Evolutionary conservation across 2,113 vertebrate species (phyloP).

Genomic region (Chaenocephalus aceratus): DNA sequence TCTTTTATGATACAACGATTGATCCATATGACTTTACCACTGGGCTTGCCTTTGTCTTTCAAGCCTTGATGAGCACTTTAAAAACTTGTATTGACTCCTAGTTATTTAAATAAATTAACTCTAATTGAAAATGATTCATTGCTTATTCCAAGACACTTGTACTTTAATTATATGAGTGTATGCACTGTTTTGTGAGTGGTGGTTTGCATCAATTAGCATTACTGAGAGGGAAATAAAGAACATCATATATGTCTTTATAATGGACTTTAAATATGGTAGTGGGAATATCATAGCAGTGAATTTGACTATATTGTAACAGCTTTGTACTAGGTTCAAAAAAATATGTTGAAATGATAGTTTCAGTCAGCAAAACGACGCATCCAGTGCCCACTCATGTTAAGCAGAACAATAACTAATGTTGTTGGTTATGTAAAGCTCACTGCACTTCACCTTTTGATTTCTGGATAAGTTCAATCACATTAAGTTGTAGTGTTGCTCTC

Average conservation of each 20-base stretch:
- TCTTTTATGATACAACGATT: no score
- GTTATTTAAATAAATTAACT: background rate
- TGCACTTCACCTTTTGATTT: conserved; percentile 39
- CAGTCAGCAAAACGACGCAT: background rate
- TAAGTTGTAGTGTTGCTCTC: conserved; percentile 40
- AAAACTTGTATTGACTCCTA: no score
- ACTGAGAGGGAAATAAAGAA: background rate
- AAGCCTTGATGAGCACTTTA: background rate
- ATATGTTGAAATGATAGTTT: conserved; percentile 7
- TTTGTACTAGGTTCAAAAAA: background rate
- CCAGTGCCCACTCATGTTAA: background rate
- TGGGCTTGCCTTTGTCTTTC: background rate
- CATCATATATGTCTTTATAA: background rate
- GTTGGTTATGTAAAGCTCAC: conserved; percentile 16
- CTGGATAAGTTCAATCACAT: conserved; percentile 46
- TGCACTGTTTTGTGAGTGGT: background rate
- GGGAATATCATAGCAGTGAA: background rate
- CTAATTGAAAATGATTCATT: background rate
- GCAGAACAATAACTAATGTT: conserved; percentile 17
- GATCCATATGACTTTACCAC: background rate
- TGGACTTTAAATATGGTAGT: background rate
- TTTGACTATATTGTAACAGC: background rate
- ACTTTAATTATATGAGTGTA: background rate
- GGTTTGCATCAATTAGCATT: background rate
- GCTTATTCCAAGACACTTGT: conserved; percentile 1